Conservation (phyloP, 2,888 invertebrate species). For the Limnephilus lunatus region DNA sequence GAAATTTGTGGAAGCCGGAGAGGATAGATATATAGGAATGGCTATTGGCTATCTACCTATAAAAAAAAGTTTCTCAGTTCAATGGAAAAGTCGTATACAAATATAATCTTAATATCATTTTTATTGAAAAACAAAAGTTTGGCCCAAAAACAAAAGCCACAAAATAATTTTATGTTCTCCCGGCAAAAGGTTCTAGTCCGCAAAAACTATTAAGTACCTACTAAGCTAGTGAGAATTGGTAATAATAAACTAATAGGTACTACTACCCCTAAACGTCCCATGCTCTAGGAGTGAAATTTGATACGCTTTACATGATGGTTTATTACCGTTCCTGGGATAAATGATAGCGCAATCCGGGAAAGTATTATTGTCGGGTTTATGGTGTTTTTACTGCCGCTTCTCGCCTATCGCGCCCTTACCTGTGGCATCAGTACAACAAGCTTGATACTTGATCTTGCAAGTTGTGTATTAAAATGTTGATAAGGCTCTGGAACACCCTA, state of each 20-base stretch:
- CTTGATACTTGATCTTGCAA: slow-evolving; percentile 39
- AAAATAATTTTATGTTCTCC: not conserved
- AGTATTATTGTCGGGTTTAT: slow-evolving; percentile 65
- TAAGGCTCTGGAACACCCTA: slow-evolving; percentile 36
- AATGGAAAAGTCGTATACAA: not conserved
- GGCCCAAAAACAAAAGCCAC: not conserved
- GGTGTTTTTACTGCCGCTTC: slow-evolving; percentile 60
- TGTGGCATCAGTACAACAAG: slow-evolving; percentile 45
- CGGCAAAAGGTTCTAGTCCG: not conserved
- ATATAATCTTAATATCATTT: not conserved
- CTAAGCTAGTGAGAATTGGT: slow-evolving; percentile 11
- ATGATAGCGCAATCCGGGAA: slow-evolving; percentile 60
- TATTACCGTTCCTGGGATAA: slow-evolving; percentile 59
- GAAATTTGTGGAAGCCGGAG: no score
- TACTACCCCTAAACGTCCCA: not conserved
- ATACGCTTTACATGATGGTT: slow-evolving; percentile 61
- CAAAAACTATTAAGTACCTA: slow-evolving; percentile 22
- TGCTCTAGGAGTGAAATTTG: slow-evolving; percentile 43
- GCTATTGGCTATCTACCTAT: not conserved
- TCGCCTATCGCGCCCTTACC: slow-evolving; percentile 57
- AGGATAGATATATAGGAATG: not conserved
- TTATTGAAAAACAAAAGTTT: not conserved
- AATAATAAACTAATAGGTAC: not conserved
- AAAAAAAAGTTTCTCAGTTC: not conserved
- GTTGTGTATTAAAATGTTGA: slow-evolving; percentile 36